Evolutionary conservation across 1,140 invertebrate genomes (phyloP), one percentile per base, ranked within the genome.

Genomic region (Dolichoris vasculosae): DNA sequence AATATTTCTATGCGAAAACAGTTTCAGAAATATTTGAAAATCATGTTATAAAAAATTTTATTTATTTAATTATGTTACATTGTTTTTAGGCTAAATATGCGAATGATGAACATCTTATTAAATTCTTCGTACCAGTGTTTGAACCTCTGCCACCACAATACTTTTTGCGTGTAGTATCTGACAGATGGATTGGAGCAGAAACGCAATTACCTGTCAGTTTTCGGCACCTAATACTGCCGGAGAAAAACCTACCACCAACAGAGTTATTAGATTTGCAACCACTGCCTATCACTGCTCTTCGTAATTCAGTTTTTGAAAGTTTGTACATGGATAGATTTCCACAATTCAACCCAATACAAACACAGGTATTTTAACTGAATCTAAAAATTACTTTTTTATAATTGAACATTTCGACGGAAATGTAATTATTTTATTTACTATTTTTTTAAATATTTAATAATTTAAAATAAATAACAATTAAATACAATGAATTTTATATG

Each of bases 271-370:
- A 99, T 94, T 94, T 99, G 35, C 99, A 99, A 91, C 98, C 99
- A 1, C 93, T 99, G 64, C 99, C 99, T 0, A 96, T 96, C 51
- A 97, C 97, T 0, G 97, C 97, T 15, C 90, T 98, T 15, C 89
- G 98, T 86, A 99, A 99, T 92, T 92, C 95, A 0, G 95, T 95
- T 71, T 99, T 97, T 91, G 98, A 99, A 91, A 93, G 94, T 9
- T 93, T 99, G 9, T 99, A 99, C 89, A 94, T 93, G 8, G 95
- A 98, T 11, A 96, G 96, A 86, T 98, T 99, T 90, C 96, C 96
- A 23, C 97, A 99, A 91, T 99, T 99, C 92, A 99, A 99, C 94
- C 98, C 99, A 0, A 99, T 99, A 87, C 99, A 99, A 92, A 99
- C 99, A 0, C 99, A 99, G 95, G 85, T 81, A 81, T 67, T 4